Percentiles rank a stretch among this genome's conserved stretches.
These are phyloP conservation scores for Adelosebastes latens DNA, from an alignment of 2,797 vertebrate species.

Conservation along the genomic window DNA sequence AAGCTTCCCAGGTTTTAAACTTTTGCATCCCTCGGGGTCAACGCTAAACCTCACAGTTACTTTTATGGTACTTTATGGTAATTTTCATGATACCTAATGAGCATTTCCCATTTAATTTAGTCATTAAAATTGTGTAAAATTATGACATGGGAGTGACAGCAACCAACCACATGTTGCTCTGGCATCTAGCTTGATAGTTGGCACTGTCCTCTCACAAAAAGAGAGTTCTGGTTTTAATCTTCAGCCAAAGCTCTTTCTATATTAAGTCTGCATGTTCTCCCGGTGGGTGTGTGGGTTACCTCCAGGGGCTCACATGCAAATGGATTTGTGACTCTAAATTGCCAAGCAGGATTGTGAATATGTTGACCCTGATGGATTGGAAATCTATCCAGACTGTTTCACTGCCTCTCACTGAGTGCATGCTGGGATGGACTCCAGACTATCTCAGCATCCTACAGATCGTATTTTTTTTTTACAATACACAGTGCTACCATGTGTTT, in stretches of 20 bases:
- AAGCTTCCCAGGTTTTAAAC: slow-evolving; percentile 3
- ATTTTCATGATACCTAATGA: neutral
- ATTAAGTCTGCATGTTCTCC: slow-evolving; percentile 28
- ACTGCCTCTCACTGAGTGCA: neutral
- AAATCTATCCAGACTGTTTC: slow-evolving; percentile 24
- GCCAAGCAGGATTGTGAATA: slow-evolving; percentile 29
- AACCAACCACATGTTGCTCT: neutral
- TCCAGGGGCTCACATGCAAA: slow-evolving; percentile 42
- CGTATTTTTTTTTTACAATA: neutral
- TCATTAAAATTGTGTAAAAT: neutral
- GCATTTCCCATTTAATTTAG: neutral
- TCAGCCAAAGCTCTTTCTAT: slow-evolving; percentile 28
- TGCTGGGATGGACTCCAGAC: neutral
- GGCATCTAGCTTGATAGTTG: neutral
- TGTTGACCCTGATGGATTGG: slow-evolving; percentile 33
- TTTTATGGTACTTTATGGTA: neutral
- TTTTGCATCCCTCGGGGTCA: slow-evolving; percentile 6
- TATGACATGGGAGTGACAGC: neutral
- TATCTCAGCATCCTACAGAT: neutral
- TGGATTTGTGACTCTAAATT: slow-evolving; percentile 27
- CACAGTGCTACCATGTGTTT: neutral
- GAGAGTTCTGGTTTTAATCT: slow-evolving; percentile 27
- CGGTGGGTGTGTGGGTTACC: slow-evolving; percentile 16
- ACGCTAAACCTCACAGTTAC: neutral
- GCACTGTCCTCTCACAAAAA: neutral